phyloP scores from a whole-genome alignment of 2,888 invertebrate genomes.

The Lycaena phlaeas region DNA sequence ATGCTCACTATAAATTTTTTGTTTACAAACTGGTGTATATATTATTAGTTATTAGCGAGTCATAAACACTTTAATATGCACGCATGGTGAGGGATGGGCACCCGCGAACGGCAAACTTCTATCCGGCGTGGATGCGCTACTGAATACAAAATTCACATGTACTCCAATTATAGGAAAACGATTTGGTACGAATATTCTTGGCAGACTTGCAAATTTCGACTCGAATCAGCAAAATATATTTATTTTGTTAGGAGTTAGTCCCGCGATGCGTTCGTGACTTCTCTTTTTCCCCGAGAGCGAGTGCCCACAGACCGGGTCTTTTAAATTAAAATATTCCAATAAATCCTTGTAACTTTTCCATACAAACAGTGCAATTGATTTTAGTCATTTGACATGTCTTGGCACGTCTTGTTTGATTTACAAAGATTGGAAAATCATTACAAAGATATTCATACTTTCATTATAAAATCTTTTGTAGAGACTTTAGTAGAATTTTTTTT shows the following conservation, averaged over 20 bases:
- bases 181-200: slow-evolving; percentile 73
- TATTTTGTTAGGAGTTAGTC: slow-evolving; percentile 61
- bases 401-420: too few species aligned
- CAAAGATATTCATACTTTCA: too few species aligned
- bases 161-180: slow-evolving; percentile 74
- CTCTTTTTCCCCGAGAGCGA: slow-evolving; percentile 41
- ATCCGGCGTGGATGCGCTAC: slow-evolving; percentile 66
- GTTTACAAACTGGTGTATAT: too few species aligned
- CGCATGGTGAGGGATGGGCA: slow-evolving; percentile 66
- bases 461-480: too few species aligned
- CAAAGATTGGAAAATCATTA: too few species aligned
- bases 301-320: slow-evolving; percentile 30
- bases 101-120: slow-evolving; percentile 63
- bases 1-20: too few species aligned
- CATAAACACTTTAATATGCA: slow-evolving; percentile 65
- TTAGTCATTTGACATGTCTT: too few species aligned
- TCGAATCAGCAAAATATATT: slow-evolving; percentile 70
- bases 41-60: too few species aligned
- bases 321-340: slow-evolving; percentile 14
- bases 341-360: neutral
- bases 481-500: too few species aligned
- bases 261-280: slow-evolving; percentile 48
- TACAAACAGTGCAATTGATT: neutral
- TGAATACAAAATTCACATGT: slow-evolving; percentile 73
- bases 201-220: slow-evolving; percentile 71